Conservation (phyloP, 2,797 vertebrate genomes). For the Rhodeus uyekii region DNA sequence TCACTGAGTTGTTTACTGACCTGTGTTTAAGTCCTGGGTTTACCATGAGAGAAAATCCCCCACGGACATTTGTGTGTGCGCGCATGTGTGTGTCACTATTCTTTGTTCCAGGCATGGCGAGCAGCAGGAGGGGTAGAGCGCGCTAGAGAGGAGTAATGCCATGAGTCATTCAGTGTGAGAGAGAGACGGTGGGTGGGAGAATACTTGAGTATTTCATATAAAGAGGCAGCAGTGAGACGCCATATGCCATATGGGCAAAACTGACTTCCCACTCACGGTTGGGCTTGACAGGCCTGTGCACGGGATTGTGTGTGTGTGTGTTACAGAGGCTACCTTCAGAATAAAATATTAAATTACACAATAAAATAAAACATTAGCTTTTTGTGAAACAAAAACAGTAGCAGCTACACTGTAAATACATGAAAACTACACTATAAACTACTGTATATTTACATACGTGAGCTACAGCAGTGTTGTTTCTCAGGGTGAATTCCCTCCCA, state of each 20-base stretch:
- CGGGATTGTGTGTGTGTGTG: conserved; percentile 55
- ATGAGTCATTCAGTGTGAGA: conserved; percentile 98
- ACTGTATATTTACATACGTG: too few relatives aligned
- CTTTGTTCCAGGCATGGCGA: conserved; percentile 83
- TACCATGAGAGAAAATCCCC: conserved; percentile 71
- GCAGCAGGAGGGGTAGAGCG: conserved; percentile 61
- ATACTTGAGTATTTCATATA: conserved; percentile 99
- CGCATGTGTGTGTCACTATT: conserved; percentile 66
- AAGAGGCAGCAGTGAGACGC: conserved; percentile 87
- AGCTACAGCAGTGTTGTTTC: too few relatives aligned
- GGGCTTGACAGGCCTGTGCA: conserved; percentile 90
- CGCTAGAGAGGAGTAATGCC: conserved; percentile 83
- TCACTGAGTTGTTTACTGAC: conserved; percentile 75
- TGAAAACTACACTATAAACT: too few relatives aligned
- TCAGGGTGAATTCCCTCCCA: too few relatives aligned
- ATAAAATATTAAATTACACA: background rate
- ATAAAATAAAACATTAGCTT: background rate
- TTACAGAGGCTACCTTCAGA: background rate
- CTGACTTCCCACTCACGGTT: conserved; percentile 82
- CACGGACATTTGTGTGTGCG: conserved; percentile 79
- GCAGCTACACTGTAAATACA: too few relatives aligned
- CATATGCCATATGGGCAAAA: conserved; percentile 96
- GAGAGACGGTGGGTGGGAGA: conserved; percentile 66
- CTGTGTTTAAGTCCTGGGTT: conserved; percentile 79
- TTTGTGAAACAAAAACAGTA: background rate